These are phyloP conservation scores for Cancer borealis DNA, from an alignment of 2,888 invertebrate genomes.

Conservation along the genomic window DNA sequence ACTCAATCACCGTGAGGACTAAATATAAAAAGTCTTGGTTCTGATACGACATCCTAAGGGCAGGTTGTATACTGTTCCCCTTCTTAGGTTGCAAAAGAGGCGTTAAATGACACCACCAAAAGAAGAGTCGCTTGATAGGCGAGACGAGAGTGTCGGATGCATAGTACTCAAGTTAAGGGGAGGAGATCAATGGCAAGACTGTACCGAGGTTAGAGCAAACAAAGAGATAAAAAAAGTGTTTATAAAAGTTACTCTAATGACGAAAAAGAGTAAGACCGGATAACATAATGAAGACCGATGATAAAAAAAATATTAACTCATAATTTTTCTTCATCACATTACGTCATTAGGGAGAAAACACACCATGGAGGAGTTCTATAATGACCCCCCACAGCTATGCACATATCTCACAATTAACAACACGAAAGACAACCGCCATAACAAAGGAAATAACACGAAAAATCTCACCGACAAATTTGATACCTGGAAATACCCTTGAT, in stretches of 20 bases:
- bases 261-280: background rate
- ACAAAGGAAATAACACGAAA: background rate
- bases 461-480: constrained; percentile 26
- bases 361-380: background rate
- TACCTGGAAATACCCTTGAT: background rate
- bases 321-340: background rate
- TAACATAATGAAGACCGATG: background rate
- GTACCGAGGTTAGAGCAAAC: background rate
- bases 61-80: background rate
- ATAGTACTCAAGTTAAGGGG: background rate
- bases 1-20: background rate
- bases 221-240: background rate
- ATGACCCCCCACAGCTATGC: background rate
- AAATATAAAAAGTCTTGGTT: background rate
- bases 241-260: background rate
- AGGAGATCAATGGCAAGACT: background rate
- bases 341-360: constrained; percentile 1
- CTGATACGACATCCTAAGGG: background rate
- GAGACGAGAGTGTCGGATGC: background rate
- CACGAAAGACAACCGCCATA: background rate
- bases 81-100: background rate
- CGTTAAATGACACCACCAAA: background rate
- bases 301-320: background rate
- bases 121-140: background rate
- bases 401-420: background rate